A percentile compares a stretch with the other conserved stretches of the same genome.
These are phyloP conservation scores for Pseudomyrmex concolor DNA, from an alignment of 1,140 invertebrate genomes.

Conservation along the genomic window DNA sequence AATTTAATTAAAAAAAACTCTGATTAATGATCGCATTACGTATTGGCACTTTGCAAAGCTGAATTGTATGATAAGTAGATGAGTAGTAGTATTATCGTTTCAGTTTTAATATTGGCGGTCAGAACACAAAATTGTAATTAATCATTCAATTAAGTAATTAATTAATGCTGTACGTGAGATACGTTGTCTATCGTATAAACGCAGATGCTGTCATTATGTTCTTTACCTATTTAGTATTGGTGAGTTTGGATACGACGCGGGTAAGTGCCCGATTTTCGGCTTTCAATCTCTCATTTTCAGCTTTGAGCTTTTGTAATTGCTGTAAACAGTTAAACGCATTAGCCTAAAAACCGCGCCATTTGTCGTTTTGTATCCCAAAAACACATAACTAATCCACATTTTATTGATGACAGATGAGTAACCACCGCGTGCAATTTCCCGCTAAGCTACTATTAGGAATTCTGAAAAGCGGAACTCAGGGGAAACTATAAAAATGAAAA, in stretches of 20 bases:
- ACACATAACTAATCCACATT: conserved; percentile 52
- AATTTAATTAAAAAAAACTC: conserved; percentile 37
- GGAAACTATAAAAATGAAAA: conserved; percentile 23
- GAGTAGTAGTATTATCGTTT: conserved; percentile 70
- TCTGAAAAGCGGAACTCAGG: conserved; percentile 61
- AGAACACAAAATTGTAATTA: conserved; percentile 73
- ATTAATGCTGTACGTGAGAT: conserved; percentile 79
- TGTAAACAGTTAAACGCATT: conserved; percentile 89
- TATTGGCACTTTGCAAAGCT: conserved; percentile 62
- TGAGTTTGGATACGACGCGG: conserved; percentile 97
- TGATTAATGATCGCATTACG: conserved; percentile 42
- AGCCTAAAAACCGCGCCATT: conserved; percentile 78
- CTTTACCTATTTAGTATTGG: conserved; percentile 94
- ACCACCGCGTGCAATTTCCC: conserved; percentile 18
- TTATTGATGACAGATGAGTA: conserved; percentile 3
- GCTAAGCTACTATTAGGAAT: conserved; percentile 52
- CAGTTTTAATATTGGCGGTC: conserved; percentile 74
- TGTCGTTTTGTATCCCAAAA: conserved; percentile 58
- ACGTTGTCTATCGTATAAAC: conserved; percentile 82
- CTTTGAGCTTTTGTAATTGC: conserved; percentile 99
- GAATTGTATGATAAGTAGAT: conserved; percentile 69
- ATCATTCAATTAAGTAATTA: conserved; percentile 67
- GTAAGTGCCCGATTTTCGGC: conserved; percentile 97
- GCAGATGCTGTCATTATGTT: conserved; percentile 84
- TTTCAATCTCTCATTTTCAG: conserved; percentile 98